phyloP scores from a whole-genome alignment of 2,888 invertebrate species.

The Meghimatium bilineatum region DNA sequence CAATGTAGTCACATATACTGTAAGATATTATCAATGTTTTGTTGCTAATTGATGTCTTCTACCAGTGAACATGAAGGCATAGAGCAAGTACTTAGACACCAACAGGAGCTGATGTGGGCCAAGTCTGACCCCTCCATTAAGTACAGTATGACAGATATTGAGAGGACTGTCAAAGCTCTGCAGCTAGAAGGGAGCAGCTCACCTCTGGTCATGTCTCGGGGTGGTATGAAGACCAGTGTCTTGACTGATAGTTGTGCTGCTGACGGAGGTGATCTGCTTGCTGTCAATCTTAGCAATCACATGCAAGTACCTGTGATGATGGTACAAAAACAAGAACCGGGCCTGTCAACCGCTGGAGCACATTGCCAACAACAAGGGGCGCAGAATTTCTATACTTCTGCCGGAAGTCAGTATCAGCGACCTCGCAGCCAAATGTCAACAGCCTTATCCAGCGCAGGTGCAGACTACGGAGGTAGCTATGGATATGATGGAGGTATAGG shows the following conservation, averaged over 20 bases:
- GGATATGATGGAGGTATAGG: background rate
- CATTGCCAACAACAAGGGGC: background rate
- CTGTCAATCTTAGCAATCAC: conserved; percentile 1
- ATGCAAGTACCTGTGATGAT: conserved; percentile 13
- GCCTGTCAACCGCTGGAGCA: background rate
- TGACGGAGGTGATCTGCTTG: conserved; percentile 43
- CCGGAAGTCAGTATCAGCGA: conserved; percentile 27
- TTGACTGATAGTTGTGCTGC: conserved; percentile 40
- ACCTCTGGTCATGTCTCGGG: conserved; percentile 22
- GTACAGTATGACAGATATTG: conserved; percentile 46
- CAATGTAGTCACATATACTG: too few species aligned
- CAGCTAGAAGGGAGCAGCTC: conserved; percentile 37
- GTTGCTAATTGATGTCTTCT: background rate
- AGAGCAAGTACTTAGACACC: conserved; percentile 35
- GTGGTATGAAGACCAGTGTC: conserved; percentile 39
- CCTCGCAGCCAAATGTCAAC: conserved; percentile 3
- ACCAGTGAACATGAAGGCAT: conserved; percentile 38
- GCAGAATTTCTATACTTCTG: background rate
- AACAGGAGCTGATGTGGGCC: conserved; percentile 43
- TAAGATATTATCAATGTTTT: too few species aligned
- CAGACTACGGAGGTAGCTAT: conserved; percentile 9
- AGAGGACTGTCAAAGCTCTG: conserved; percentile 35
- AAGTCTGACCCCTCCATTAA: conserved; percentile 42
- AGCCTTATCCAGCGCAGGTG: background rate
- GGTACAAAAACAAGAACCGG: conserved; percentile 8